These are phyloP conservation scores for Dolichomitus sp. DNA, from an alignment of 2,888 invertebrate genomes.

Conservation along the genomic window DNA sequence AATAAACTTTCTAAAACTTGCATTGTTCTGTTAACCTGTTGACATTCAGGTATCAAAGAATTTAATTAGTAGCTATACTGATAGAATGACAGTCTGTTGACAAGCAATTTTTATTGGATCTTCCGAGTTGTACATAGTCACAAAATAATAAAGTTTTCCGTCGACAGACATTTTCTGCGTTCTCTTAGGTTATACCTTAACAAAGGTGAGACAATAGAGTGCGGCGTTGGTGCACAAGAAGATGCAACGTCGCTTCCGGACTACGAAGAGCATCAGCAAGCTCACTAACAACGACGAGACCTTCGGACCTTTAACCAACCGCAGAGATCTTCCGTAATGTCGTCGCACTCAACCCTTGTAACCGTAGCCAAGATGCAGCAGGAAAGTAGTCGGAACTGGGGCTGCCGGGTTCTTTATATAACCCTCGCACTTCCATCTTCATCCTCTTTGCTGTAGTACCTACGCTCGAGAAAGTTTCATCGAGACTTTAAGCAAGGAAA, in stretches of 20 bases:
- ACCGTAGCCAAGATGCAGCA: slow-evolving; percentile 32
- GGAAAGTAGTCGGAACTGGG: slow-evolving; percentile 26
- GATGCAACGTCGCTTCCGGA: slow-evolving; percentile 56
- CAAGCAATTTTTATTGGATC: slow-evolving; percentile 17
- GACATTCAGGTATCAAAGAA: no score
- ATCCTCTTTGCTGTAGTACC: slow-evolving; percentile 39
- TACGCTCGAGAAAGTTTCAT: slow-evolving; percentile 58
- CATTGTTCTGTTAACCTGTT: no score
- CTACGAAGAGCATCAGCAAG: slow-evolving; percentile 35
- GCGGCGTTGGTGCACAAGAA: slow-evolving; percentile 39
- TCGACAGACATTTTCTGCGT: slow-evolving; percentile 24
- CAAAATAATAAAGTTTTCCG: slow-evolving; percentile 50
- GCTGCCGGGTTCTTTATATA: slow-evolving; percentile 31
- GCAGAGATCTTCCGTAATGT: slow-evolving; percentile 42
- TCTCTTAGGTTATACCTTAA: slow-evolving; percentile 18
- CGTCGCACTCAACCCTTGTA: slow-evolving; percentile 47
- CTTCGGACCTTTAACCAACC: slow-evolving; percentile 51
- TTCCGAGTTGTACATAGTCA: slow-evolving; percentile 31
- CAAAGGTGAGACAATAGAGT: slow-evolving; percentile 55
- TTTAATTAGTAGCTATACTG: no score
- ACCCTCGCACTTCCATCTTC: slow-evolving; percentile 42
- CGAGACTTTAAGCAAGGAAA: slow-evolving; percentile 21
- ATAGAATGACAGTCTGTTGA: background rate
- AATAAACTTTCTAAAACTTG: no score
- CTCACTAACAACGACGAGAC: slow-evolving; percentile 61